A percentile compares a stretch with the other conserved stretches of the same genome.
These are phyloP conservation scores for Bubo blakistoni DNA, from an alignment of 2,113 vertebrate genomes.

Conservation along the genomic window DNA sequence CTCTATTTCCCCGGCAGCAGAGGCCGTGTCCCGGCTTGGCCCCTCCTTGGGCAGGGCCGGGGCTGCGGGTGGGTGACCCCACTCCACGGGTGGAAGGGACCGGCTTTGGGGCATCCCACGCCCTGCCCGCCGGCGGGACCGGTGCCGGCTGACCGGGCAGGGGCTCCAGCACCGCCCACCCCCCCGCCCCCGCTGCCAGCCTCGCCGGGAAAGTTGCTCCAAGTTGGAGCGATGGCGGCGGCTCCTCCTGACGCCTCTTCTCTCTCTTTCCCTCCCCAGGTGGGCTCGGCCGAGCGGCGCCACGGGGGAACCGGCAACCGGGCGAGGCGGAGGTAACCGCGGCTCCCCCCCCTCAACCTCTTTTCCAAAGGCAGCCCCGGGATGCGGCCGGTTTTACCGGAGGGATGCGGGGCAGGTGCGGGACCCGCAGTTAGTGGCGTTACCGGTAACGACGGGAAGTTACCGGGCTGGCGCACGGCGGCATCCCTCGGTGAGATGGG, in stretches of 20 bases:
- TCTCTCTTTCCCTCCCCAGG: neutral
- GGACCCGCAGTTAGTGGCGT: neutral
- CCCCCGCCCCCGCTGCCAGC: neutral
- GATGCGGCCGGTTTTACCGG: neutral
- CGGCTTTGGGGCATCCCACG: neutral
- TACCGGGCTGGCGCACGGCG: neutral
- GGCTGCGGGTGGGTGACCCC: neutral
- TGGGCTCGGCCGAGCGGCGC: neutral
- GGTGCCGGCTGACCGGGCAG: neutral
- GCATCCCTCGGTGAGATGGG: neutral
- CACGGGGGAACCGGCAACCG: neutral
- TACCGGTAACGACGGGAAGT: neutral
- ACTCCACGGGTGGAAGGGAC: neutral
- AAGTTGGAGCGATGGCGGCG: neutral
- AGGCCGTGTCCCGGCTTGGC: neutral
- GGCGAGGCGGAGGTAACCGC: neutral
- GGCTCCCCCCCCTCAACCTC: neutral
- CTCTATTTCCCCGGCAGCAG: neutral
- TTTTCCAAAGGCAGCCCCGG: neutral
- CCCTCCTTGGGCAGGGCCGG: neutral
- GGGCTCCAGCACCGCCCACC: neutral
- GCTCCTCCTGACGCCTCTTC: neutral
- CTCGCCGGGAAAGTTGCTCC: slow-evolving; percentile 18
- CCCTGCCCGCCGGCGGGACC: neutral
- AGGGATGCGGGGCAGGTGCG: neutral